A percentile compares a stretch with the other conserved stretches of the same genome.
Conservation (phyloP, 2,888 invertebrate genomes). For the Lymantria dispar region DNA sequence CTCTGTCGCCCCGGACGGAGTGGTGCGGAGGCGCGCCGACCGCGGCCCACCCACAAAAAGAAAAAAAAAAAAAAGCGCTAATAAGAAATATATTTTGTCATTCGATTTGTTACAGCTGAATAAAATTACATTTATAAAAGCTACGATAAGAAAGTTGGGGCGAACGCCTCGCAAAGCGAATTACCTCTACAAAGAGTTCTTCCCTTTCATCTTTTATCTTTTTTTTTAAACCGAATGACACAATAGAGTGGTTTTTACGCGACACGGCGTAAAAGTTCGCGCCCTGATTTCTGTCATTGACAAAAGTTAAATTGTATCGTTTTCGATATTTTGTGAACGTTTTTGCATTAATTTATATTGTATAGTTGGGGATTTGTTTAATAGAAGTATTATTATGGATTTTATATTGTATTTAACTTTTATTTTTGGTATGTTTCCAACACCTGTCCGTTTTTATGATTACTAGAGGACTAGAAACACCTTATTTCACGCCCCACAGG, state of each 20-base stretch:
- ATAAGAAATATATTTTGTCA: not conserved
- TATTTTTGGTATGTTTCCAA: too few species aligned
- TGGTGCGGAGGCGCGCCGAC: too few species aligned
- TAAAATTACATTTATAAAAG: constrained; percentile 22
- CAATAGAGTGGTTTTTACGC: constrained; percentile 21
- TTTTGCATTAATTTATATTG: not conserved
- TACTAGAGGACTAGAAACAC: too few species aligned
- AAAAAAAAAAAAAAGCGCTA: too few species aligned
- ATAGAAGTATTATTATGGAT: too few species aligned
- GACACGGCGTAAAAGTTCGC: not conserved
- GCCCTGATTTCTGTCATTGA: not conserved
- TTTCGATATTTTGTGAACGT: not conserved
- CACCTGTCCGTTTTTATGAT: too few species aligned
- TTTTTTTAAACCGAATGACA: constrained; percentile 22
- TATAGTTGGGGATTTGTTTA: not conserved
- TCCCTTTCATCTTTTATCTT: constrained; percentile 26
- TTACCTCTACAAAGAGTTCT: constrained; percentile 26
- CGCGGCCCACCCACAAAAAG: too few species aligned
- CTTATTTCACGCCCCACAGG: too few species aligned
- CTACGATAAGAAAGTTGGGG: constrained; percentile 21
- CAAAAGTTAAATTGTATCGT: constrained; percentile 3
- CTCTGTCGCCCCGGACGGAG: too few species aligned
- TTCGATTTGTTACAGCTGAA: constrained; percentile 26
- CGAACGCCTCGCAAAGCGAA: constrained; percentile 25
- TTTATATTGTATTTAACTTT: too few species aligned